Percentiles rank a stretch among this genome's conserved stretches.
Conservation (phyloP, 2,888 invertebrate genomes). For the Lampropteryx suffumata region DNA sequence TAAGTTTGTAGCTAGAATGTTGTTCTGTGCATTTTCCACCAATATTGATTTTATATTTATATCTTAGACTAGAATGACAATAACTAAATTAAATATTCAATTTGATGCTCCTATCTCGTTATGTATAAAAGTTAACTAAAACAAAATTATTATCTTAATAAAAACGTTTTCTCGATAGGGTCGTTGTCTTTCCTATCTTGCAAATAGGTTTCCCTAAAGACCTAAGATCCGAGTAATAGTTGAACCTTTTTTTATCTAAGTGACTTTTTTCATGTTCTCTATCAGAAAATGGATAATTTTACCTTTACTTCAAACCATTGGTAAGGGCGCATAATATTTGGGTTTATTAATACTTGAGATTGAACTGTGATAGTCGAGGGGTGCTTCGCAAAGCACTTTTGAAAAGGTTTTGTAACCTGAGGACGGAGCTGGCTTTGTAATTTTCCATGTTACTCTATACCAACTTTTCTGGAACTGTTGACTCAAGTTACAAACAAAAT, state of each 20-base stretch:
- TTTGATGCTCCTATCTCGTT: not conserved
- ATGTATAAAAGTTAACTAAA: slow-evolving; percentile 7
- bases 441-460: too few relatives aligned
- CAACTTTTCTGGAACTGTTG: too few relatives aligned
- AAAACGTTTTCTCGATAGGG: slow-evolving; percentile 15
- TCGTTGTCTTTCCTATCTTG: slow-evolving; percentile 19
- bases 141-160: slow-evolving; percentile 10
- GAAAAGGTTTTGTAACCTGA: slow-evolving; percentile 8
- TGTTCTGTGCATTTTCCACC: too few relatives aligned
- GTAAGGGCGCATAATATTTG: slow-evolving; percentile 15
- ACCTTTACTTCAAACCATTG: slow-evolving; percentile 24
- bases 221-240: slow-evolving; percentile 25
- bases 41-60: too few relatives aligned
- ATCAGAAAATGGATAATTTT: slow-evolving; percentile 29
- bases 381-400: slow-evolving; percentile 3
- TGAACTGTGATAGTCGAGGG: slow-evolving; percentile 16
- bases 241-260: slow-evolving; percentile 29
- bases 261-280: slow-evolving; percentile 28
- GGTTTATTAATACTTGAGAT: slow-evolving; percentile 25
- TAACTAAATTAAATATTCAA: too few relatives aligned
- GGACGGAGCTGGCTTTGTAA: not conserved
- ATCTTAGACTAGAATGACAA: too few relatives aligned
- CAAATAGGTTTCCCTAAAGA: slow-evolving; percentile 27
- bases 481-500: too few relatives aligned
- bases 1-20: too few relatives aligned